Base-by-base conservation (phyloP, 2,797 vertebrate species). In the Smutsia gigantea region DNA sequence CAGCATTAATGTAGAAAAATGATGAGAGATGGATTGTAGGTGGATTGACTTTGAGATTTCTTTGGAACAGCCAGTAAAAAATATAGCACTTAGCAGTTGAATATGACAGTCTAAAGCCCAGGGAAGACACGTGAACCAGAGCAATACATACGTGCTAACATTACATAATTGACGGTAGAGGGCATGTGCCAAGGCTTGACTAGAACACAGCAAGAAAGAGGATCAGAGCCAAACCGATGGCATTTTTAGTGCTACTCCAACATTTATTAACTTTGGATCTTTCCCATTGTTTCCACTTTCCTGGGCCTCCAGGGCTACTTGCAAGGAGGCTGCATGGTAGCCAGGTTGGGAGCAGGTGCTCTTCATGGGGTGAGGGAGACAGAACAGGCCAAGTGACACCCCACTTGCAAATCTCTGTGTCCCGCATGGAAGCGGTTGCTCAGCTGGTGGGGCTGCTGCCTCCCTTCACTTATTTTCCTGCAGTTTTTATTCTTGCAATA, bases 361-460 rank as follows among this genome's bases (percentile, higher is more conserved):
- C 1, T 42, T 19, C 1, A 6, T 2, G 29, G 42, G 1, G 5
- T 31, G 19, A 37, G 6, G 21, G 0, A 27, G 42, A 25, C 1
- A 8, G 15, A 68, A 1, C 6, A 12, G 51, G 1, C 11, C 37
- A 25, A n/a, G 31, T 21, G 14, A 21, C 10, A 37, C 31, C 13
- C 23, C 11, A 25, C 3, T 25, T 39, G 63, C 51, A 34, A n/a
- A 64, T 42, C 29, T 69, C 51, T 4, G 0, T 17, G 51, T 25
- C 72, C 19, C 77, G 2, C 9, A 5, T 68, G 37, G 7, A 8
- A 27, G 7, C 19, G 17, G 25, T 5, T 23, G 8, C 5, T 68
- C 31, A 9, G 15, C 34, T 69, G 7, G 39, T 51, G 19, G 8
- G 7, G 42, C 42, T 51, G 13, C 15, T 11, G 11, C 34, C 23